phyloP scores from a whole-genome alignment of 2,113 vertebrate genomes.

The human region DNA sequence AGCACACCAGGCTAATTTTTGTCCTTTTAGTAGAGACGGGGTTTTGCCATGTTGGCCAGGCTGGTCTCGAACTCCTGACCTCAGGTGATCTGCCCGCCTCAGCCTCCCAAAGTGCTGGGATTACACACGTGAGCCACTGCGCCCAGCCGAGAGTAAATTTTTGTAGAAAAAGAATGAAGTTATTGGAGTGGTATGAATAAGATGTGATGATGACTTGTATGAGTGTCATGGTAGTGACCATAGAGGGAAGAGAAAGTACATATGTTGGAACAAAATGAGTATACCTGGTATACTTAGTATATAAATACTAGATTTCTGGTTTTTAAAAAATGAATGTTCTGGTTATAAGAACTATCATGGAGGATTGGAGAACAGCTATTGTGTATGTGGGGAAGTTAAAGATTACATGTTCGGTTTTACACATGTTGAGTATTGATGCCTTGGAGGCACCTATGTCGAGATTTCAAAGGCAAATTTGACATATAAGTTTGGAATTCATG shows the following conservation, averaged over 20 bases:
- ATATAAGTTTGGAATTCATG: background rate
- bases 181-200: background rate
- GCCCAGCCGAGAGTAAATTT: background rate
- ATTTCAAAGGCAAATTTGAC: background rate
- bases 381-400: background rate
- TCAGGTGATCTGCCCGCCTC: no score
- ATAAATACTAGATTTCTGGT: background rate
- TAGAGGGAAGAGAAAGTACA: background rate
- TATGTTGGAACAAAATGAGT: background rate
- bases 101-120: no score
- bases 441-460: background rate
- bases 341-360: background rate
- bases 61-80: no score
- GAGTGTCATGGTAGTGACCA: background rate
- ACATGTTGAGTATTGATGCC: background rate
- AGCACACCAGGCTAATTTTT: no score
- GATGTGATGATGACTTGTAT: background rate
- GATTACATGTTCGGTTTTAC: background rate
- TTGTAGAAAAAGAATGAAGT: background rate
- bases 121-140: no score
- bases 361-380: background rate
- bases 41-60: no score
- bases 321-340: background rate
- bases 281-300: background rate
- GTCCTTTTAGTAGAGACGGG: no score